Evolutionary conservation across 1,140 invertebrate species (phyloP).

Genomic region (Limonius californicus): DNA sequence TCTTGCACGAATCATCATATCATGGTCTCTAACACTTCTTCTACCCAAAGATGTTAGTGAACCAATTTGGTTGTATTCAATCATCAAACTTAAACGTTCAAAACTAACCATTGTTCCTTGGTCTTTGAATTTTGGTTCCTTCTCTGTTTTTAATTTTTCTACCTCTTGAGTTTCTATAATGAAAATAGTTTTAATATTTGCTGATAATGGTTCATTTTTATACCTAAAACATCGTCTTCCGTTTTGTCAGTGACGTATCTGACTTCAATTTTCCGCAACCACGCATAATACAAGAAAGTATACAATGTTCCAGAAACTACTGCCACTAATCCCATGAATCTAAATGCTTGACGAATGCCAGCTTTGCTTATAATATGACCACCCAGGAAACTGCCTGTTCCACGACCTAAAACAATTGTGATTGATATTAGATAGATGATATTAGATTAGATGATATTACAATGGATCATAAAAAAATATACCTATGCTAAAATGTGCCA

Average conservation of each 20-base stretch:
- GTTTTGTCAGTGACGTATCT: slow-evolving; percentile 43
- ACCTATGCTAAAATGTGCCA: slow-evolving; percentile 80
- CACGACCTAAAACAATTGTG: slow-evolving; percentile 55
- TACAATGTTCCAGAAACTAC: slow-evolving; percentile 66
- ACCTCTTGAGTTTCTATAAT: slow-evolving; percentile 42
- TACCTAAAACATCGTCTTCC: slow-evolving; percentile 42
- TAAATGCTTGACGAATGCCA: slow-evolving; percentile 69
- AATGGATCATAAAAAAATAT: slow-evolving; percentile 19
- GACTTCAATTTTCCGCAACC: slow-evolving; percentile 60
- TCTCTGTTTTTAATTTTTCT: slow-evolving; percentile 40
- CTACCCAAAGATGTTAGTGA: slow-evolving; percentile 63
- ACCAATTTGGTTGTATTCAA: slow-evolving; percentile 67
- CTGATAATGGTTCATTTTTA: background rate
- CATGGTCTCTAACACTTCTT: slow-evolving; percentile 35
- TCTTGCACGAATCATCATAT: slow-evolving; percentile 33
- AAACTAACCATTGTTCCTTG: slow-evolving; percentile 61
- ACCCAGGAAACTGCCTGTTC: slow-evolving; percentile 76
- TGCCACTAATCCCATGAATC: slow-evolving; percentile 69
- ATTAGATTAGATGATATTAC: too few species aligned
- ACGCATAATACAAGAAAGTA: slow-evolving; percentile 64
- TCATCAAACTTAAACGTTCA: slow-evolving; percentile 66
- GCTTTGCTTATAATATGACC: slow-evolving; percentile 69
- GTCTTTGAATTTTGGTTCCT: slow-evolving; percentile 57
- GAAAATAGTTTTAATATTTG: slow-evolving; percentile 32
- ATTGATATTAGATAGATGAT: too few species aligned